Evolutionary conservation across 2,888 invertebrate genomes (phyloP).

Genomic region (Aphodius sticticus): DNA sequence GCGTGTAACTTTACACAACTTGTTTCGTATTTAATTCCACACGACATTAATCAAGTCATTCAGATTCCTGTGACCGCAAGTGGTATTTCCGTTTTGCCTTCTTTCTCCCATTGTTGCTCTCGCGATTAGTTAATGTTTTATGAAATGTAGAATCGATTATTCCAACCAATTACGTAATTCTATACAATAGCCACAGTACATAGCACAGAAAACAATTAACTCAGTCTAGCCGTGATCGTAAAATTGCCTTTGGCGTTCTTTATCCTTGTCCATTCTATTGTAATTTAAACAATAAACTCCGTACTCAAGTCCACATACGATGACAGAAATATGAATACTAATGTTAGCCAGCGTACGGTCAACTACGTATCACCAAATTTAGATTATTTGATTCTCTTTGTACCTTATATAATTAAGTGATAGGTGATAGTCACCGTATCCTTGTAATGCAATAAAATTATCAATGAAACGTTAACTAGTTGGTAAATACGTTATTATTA

Average conservation of each 20-base stretch:
- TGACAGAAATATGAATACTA: neutral
- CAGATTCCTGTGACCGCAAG: neutral
- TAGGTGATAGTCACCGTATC: neutral
- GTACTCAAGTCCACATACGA: neutral
- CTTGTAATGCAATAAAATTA: neutral
- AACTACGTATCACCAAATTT: neutral
- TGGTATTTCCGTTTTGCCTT: neutral
- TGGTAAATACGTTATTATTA: too few relatives aligned
- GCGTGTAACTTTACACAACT: neutral
- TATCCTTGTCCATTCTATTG: conserved; percentile 4
- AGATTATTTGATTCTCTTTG: neutral
- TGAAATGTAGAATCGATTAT: neutral
- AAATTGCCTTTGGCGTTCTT: neutral
- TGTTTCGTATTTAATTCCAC: neutral
- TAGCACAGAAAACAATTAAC: neutral
- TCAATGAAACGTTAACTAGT: too few relatives aligned
- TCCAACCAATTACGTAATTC: neutral
- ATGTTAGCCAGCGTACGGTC: too few relatives aligned
- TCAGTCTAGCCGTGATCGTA: neutral
- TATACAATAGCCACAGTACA: neutral
- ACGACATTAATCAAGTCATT: neutral
- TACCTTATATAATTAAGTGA: too few relatives aligned
- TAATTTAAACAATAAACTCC: neutral
- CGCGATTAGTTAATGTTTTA: neutral
- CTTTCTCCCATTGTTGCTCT: neutral